These are phyloP conservation scores for Synergus laeviventris DNA, from an alignment of 2,888 invertebrate genomes.

Conservation along the genomic window DNA sequence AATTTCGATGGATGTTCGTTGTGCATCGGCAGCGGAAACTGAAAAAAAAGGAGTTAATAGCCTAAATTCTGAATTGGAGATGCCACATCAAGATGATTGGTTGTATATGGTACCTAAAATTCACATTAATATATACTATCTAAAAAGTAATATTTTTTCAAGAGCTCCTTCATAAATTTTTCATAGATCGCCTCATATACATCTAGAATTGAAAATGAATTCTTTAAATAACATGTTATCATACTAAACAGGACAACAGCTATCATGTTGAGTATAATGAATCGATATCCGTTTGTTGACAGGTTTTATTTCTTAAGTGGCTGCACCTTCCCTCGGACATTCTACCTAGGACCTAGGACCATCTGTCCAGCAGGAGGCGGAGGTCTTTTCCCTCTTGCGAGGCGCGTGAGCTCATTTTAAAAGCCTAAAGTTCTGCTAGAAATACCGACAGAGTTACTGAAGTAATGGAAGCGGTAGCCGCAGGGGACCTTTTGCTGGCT, in stretches of 20 bases:
- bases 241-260: background rate
- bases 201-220: constrained; percentile 3
- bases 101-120: background rate
- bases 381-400: constrained; percentile 17
- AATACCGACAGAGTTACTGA: constrained; percentile 35
- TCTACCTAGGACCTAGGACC: constrained; percentile 29
- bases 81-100: background rate
- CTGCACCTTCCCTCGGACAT: background rate
- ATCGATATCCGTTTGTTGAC: constrained; percentile 21
- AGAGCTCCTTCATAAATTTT: no score
- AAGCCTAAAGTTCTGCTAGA: constrained; percentile 24
- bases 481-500: constrained; percentile 41
- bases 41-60: background rate
- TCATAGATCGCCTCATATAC: no score
- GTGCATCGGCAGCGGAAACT: background rate
- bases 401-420: constrained; percentile 35
- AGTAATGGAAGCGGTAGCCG: constrained; percentile 41
- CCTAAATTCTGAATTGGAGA: background rate
- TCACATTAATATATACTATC: background rate
- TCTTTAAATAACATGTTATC: constrained; percentile 1
- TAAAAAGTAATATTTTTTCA: background rate
- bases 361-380: constrained; percentile 26
- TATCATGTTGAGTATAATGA: constrained; percentile 18
- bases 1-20: constrained; percentile 44
- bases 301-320: constrained; percentile 27